phyloP scores from a whole-genome alignment of 2,113 vertebrate genomes.

The Plecturocebus donacophilus region DNA sequence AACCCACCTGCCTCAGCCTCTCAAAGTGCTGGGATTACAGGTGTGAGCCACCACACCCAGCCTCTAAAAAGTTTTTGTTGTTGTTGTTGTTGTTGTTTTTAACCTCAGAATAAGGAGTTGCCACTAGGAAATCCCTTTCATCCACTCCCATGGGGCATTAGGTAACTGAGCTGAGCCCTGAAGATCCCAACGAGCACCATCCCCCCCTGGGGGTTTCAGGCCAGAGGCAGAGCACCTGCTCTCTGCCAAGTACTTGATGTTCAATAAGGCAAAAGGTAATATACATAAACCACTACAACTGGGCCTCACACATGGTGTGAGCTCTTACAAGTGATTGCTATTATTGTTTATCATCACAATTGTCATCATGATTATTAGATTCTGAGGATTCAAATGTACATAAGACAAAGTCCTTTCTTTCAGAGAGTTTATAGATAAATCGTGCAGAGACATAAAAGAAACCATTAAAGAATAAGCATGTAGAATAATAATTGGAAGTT shows the following conservation, averaged over 20 bases:
- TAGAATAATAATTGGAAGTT: not conserved
- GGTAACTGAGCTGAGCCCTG: not conserved
- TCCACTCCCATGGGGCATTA: not conserved
- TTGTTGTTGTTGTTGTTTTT: not conserved
- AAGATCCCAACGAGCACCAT: rapidly evolving
- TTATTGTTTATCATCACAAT: not conserved
- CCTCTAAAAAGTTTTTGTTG: not conserved
- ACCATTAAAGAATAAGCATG: not conserved
- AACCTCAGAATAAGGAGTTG: not conserved
- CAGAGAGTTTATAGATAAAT: not conserved
- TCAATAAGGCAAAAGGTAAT: not conserved
- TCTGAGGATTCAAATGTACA: not conserved
- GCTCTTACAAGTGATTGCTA: not conserved
- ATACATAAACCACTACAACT: not conserved
- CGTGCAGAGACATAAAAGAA: not conserved
- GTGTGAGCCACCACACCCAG: no score
- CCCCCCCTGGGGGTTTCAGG: not conserved
- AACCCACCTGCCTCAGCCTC: no score
- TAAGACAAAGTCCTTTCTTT: not conserved
- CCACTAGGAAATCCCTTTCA: not conserved
- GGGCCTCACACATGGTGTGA: not conserved
- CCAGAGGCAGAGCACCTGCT: not conserved
- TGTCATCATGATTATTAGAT: not conserved
- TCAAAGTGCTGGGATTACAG: no score
- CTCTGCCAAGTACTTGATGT: not conserved